phyloP scores from a whole-genome alignment of 2,113 vertebrate genomes.

The Ramphastos sulfuratus region DNA sequence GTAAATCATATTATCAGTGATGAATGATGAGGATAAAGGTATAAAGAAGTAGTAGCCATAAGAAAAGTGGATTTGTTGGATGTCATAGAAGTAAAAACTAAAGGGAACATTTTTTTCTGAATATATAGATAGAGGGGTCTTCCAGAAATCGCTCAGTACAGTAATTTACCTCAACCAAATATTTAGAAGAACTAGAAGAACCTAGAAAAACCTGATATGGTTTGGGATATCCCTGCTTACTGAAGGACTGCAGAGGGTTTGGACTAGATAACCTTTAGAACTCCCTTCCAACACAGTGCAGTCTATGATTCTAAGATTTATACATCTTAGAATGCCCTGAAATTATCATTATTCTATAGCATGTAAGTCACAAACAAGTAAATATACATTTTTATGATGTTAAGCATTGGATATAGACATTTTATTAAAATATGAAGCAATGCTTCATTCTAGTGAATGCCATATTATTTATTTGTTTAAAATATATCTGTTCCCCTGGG shows the following conservation, averaged over 20 bases:
- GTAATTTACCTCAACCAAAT: neutral
- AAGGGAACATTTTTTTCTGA: neutral
- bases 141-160: neutral
- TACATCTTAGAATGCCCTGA: neutral
- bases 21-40: neutral
- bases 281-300: too few relatives aligned
- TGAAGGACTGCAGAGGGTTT: too few relatives aligned
- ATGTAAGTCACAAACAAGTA: neutral
- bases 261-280: too few relatives aligned
- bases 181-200: neutral
- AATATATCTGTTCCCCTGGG: neutral
- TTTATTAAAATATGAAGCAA: neutral
- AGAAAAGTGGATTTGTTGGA: neutral
- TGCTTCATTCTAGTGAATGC: neutral
- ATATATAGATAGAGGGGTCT: neutral
- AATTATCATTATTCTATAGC: neutral
- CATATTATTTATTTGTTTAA: neutral
- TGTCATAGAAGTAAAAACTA: neutral
- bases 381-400: neutral
- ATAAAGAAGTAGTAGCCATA: neutral
- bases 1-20: neutral
- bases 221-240: too few relatives aligned
- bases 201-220: too few relatives aligned
- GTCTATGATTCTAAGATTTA: neutral
- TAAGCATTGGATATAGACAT: neutral